Base-by-base conservation (phyloP, 35 echinoderm and acorn worm genomes). In the Heliocidaris erythrogramma region DNA sequence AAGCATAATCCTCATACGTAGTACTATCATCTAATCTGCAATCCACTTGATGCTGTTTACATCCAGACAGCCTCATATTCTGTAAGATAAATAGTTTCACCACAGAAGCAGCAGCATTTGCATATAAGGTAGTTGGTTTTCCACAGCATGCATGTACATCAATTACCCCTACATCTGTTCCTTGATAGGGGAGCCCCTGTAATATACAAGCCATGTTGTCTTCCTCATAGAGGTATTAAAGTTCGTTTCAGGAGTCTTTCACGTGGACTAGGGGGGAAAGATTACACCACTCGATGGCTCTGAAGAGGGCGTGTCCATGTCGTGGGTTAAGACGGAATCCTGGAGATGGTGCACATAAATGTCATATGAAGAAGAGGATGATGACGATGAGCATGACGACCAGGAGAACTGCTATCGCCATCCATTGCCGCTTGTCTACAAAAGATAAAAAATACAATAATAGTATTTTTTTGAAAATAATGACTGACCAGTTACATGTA, bases 361-460 rank as follows among this genome's bases (percentile, higher is more conserved):
- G 85, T 96, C 95, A 96, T 97, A 92, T 52, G 60, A 97, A 97
- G 93, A 98, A 97, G 2, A 98, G 92, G 52, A 97, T 88, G 14
- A 98, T 95, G 48, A 98, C 96, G n/a, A 98, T 93, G 30, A 98
- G 52, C 95, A 98, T 96, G 85, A 98, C 92, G 48, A 98, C 59
- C 2, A 98, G 78, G 18, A 98, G 95, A 1, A 97, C 92, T 10
- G 96, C 60, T 17, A 98, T 98, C 17, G 97, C 97, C 53, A 96
- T 96, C 97, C 97, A 98, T 42, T 98, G 97, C 92, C 97, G 94
- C 86, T 95, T 96, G 89, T 98, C 97, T 98, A 85, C 30, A 89
- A 49, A 94, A 65, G 60, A 90, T 49, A 95, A 0, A 78, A n/a
- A n/a, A 11, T 56, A 56, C 10, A 7, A 56, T 13, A 14, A 56